Evolutionary conservation across 2,113 vertebrate species (phyloP).

Genomic region (Mobula hypostoma): DNA sequence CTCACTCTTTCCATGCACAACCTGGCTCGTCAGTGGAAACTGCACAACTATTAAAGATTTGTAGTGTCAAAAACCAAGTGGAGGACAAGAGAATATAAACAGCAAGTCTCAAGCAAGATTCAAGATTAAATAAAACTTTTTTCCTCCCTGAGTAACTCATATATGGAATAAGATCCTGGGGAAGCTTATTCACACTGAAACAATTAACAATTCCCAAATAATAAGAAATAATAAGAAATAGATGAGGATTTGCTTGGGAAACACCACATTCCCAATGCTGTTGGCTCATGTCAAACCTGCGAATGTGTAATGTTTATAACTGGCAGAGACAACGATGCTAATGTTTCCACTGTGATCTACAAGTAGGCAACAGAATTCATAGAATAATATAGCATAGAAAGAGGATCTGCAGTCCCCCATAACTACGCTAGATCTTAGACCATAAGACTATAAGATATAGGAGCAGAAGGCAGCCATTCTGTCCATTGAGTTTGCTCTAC

Average conservation of each 20-base stretch:
- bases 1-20: neutral
- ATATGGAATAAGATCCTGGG: neutral
- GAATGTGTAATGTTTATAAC: neutral
- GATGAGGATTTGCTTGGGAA: neutral
- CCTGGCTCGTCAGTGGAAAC: neutral
- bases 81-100: constrained; percentile 14
- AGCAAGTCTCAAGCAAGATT: neutral
- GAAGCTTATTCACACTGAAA: neutral
- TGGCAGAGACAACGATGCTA: neutral
- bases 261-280: neutral
- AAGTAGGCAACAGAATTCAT: too few species aligned
- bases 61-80: neutral
- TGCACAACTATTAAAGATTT: neutral
- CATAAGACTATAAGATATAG: too few species aligned
- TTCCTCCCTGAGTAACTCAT: neutral
- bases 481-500: too few species aligned
- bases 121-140: neutral
- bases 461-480: too few species aligned
- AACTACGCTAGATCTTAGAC: too few species aligned
- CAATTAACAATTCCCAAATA: neutral
- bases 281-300: neutral
- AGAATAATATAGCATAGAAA: too few species aligned
- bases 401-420: too few species aligned
- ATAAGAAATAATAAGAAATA: neutral
- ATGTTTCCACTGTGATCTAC: neutral